These are phyloP conservation scores for Tinea trinotella DNA, from an alignment of 2,888 invertebrate species.

Conservation along the genomic window DNA sequence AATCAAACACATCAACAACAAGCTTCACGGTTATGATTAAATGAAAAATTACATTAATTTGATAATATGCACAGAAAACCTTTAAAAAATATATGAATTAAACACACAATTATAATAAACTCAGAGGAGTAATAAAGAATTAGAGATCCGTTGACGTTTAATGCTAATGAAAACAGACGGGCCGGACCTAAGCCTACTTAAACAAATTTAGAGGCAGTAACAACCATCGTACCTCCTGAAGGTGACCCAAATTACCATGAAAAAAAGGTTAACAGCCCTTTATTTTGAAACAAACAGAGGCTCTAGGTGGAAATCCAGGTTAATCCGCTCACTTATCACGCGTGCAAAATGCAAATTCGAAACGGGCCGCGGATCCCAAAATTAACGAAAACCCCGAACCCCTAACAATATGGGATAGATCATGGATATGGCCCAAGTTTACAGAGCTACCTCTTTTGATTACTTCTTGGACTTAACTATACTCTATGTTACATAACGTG, in stretches of 20 bases:
- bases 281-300: constrained; percentile 69
- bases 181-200: constrained; percentile 59
- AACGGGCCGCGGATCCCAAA: constrained; percentile 49
- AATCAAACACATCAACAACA: no score
- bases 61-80: no score
- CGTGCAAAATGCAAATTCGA: constrained; percentile 71
- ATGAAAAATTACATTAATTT: no score
- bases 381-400: constrained; percentile 56
- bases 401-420: constrained; percentile 18
- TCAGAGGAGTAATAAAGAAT: constrained; percentile 18
- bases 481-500: no score
- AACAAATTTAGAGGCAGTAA: constrained; percentile 55
- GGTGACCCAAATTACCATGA: constrained; percentile 70
- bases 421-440: not conserved
- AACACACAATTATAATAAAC: not conserved
- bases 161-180: constrained; percentile 54
- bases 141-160: constrained; percentile 26
- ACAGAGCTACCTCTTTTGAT: not conserved
- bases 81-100: not conserved
- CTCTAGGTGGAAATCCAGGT: constrained; percentile 64
- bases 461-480: not conserved
- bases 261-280: constrained; percentile 71
- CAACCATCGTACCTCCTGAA: constrained; percentile 55
- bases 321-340: constrained; percentile 72
- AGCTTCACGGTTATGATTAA: no score